These are phyloP conservation scores for Psix sp. DNA, from an alignment of 1,140 invertebrate species.

Conservation along the genomic window DNA sequence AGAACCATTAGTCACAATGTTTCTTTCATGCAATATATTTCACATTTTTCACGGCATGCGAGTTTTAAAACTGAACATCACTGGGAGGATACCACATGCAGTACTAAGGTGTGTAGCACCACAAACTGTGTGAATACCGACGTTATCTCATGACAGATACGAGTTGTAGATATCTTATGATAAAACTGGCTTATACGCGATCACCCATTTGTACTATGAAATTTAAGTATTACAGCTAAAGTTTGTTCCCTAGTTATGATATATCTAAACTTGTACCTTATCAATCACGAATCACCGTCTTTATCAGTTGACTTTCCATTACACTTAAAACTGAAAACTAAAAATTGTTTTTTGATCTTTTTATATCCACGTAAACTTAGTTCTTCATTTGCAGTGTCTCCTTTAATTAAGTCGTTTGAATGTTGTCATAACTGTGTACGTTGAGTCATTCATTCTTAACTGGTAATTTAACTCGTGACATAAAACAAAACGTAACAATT, in stretches of 20 bases:
- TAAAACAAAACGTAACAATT: too few relatives aligned
- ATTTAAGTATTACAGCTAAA: constrained; percentile 40
- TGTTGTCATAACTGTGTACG: constrained; percentile 22
- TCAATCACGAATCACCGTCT: constrained; percentile 28
- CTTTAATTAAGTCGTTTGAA: constrained; percentile 14
- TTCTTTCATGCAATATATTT: too few relatives aligned
- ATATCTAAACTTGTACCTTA: constrained; percentile 32
- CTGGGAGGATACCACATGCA: constrained; percentile 14
- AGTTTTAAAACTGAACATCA: constrained; percentile 16
- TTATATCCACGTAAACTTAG: not conserved
- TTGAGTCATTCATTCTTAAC: constrained; percentile 14
- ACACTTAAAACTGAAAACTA: constrained; percentile 11
- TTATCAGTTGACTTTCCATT: constrained; percentile 24
- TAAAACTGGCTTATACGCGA: constrained; percentile 61
- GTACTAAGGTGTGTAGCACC: constrained; percentile 60
- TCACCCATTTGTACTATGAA: constrained; percentile 53
- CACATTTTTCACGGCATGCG: too few relatives aligned
- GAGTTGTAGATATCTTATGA: constrained; percentile 69
- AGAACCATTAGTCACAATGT: too few relatives aligned
- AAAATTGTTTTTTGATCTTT: not conserved
- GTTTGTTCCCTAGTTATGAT: constrained; percentile 38
- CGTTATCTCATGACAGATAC: constrained; percentile 71
- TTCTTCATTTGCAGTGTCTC: constrained; percentile 11
- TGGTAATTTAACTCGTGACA: too few relatives aligned
- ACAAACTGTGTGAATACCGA: constrained; percentile 60